Percentiles rank a stretch among this genome's conserved stretches.
Conservation (phyloP, 2,113 vertebrate species). For the Uria lomvia region DNA sequence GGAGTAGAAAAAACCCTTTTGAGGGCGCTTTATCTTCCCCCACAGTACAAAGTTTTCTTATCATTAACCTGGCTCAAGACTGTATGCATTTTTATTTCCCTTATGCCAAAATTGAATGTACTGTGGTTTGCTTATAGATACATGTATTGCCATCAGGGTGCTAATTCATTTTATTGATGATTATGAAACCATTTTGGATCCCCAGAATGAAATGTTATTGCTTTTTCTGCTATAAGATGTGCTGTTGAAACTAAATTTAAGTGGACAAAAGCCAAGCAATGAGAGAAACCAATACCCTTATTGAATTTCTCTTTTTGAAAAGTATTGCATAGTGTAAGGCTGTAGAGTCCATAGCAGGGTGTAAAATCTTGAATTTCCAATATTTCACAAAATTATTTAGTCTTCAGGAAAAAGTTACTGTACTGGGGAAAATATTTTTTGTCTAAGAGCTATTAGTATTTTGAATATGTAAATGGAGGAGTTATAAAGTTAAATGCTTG, state of each 20-base stretch:
- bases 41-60: neutral
- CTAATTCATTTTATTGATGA: neutral
- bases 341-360: neutral
- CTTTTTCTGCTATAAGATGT: neutral
- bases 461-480: neutral
- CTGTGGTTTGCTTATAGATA: conserved; percentile 13
- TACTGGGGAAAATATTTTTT: neutral
- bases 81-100: neutral
- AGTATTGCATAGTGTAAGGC: neutral
- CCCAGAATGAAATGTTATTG: neutral
- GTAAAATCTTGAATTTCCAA: neutral
- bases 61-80: neutral
- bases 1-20: neutral
- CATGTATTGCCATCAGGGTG: neutral
- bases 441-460: neutral
- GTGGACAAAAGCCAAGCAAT: neutral
- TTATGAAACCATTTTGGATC: neutral
- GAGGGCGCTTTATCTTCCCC: neutral
- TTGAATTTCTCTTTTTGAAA: neutral
- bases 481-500: neutral
- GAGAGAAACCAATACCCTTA: neutral
- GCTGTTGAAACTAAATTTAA: conserved; percentile 9
- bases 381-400: conserved; percentile 18
- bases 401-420: neutral
- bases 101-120: neutral